Conservation (phyloP, 2,113 vertebrate genomes). For the Motacilla alba region DNA sequence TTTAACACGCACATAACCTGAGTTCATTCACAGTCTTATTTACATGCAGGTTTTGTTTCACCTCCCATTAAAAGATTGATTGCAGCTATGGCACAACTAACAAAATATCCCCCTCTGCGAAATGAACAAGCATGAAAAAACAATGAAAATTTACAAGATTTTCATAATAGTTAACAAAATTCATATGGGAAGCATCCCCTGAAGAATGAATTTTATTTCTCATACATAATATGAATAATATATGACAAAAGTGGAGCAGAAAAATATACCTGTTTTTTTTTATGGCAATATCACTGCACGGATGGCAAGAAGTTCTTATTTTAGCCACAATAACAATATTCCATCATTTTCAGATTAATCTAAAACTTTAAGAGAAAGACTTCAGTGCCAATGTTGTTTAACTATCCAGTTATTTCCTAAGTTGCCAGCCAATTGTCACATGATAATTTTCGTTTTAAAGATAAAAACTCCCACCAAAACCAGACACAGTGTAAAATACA, state of each 20-base stretch:
- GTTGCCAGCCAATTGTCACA: neutral
- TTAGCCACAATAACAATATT: neutral
- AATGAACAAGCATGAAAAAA: neutral
- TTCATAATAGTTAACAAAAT: neutral
- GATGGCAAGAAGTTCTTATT: neutral
- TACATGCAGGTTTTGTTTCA: neutral
- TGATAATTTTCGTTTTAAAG: neutral
- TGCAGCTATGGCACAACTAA: neutral
- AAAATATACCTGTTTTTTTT: neutral
- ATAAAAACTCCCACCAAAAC: neutral
- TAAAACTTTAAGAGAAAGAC: neutral
- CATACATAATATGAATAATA: neutral
- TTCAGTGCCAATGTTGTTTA: neutral
- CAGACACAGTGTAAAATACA: neutral
- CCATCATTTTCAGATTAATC: neutral
- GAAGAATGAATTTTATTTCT: neutral
- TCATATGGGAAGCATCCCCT: neutral
- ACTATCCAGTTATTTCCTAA: neutral
- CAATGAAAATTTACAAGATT: neutral
- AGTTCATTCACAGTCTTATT: neutral
- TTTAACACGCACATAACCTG: neutral
- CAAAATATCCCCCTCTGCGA: neutral
- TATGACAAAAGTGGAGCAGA: neutral
- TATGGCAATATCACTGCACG: neutral
- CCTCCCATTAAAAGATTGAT: neutral